Conservation (phyloP, 1,140 invertebrate species). For the Episyrphus balteatus region DNA sequence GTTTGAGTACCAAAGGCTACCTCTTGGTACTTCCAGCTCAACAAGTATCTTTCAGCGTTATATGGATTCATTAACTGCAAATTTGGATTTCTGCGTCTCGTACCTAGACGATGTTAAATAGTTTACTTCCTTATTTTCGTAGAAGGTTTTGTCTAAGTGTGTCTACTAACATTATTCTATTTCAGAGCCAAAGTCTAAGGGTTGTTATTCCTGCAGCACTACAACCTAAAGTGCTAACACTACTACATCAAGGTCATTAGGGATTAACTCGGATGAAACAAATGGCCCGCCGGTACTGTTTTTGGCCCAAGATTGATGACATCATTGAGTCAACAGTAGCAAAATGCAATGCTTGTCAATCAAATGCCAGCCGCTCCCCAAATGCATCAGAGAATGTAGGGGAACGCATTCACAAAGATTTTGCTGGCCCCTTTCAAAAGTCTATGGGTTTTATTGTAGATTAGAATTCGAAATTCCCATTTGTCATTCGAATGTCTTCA, state of each 20-base stretch:
- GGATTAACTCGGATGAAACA: neutral
- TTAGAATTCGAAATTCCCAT: conserved; percentile 25
- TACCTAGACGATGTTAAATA: too few species aligned
- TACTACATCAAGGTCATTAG: neutral
- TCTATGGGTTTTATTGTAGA: conserved; percentile 17
- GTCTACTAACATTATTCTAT: neutral
- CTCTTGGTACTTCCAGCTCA: neutral
- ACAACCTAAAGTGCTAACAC: neutral
- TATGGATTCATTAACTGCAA: neutral
- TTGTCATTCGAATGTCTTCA: conserved; percentile 7
- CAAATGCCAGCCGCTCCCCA: neutral
- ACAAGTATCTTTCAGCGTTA: neutral
- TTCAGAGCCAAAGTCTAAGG: neutral
- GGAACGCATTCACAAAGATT: conserved; percentile 17
- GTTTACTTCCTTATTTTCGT: neutral
- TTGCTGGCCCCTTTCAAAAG: conserved; percentile 12
- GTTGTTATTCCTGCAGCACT: neutral
- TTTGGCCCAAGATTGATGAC: neutral
- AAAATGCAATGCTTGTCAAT: neutral
- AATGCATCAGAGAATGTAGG: conserved; percentile 16
- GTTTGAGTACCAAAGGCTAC: too few species aligned
- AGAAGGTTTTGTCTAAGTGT: neutral
- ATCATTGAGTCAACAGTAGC: neutral
- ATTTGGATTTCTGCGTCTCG: too few species aligned
- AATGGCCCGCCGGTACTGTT: neutral